A percentile compares a stretch with the other conserved stretches of the same genome.
phyloP scores from a whole-genome alignment of 2,113 vertebrate species.

The Callionymus lyra region DNA sequence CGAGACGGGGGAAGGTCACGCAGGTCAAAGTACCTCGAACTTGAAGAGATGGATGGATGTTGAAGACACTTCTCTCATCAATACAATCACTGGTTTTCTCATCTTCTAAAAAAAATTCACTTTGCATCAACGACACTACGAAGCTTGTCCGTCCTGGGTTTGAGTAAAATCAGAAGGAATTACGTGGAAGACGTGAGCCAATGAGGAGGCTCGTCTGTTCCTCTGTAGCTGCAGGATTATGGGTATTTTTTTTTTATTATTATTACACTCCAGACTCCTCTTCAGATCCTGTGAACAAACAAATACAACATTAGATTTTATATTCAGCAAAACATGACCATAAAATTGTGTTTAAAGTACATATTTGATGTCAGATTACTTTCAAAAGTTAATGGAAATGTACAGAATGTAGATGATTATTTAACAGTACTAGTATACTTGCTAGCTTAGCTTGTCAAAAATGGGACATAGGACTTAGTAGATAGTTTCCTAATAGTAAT shows the following conservation, averaged over 20 bases:
- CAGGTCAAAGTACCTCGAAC: slow-evolving; percentile 45
- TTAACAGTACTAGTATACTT: too few relatives aligned
- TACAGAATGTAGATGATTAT: too few relatives aligned
- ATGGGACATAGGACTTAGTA: too few relatives aligned
- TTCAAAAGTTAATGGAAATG: too few relatives aligned
- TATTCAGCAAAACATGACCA: neutral
- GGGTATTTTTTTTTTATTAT: slow-evolving; percentile 70
- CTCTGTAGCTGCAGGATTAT: slow-evolving; percentile 59
- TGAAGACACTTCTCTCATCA: slow-evolving; percentile 10
- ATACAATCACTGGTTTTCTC: neutral
- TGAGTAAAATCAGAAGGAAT: slow-evolving; percentile 21
- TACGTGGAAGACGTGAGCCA: slow-evolving; percentile 34
- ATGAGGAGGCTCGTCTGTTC: slow-evolving; percentile 54
- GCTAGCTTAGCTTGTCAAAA: too few relatives aligned
- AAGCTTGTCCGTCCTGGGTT: slow-evolving; percentile 15
- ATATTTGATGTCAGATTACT: too few relatives aligned
- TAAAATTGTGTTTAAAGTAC: neutral
- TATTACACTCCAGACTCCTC: slow-evolving; percentile 81
- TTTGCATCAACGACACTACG: too few relatives aligned
- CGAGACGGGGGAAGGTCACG: slow-evolving; percentile 31
- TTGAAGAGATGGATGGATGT: slow-evolving; percentile 8
- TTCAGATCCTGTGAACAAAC: slow-evolving; percentile 74
- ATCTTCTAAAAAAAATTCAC: too few relatives aligned
- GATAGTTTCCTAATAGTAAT: too few relatives aligned
- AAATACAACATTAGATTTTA: slow-evolving; percentile 17